Evolutionary conservation across 64 coral and sea anemone genomes (phyloP).

Genomic region (Orbicella faveolata): DNA sequence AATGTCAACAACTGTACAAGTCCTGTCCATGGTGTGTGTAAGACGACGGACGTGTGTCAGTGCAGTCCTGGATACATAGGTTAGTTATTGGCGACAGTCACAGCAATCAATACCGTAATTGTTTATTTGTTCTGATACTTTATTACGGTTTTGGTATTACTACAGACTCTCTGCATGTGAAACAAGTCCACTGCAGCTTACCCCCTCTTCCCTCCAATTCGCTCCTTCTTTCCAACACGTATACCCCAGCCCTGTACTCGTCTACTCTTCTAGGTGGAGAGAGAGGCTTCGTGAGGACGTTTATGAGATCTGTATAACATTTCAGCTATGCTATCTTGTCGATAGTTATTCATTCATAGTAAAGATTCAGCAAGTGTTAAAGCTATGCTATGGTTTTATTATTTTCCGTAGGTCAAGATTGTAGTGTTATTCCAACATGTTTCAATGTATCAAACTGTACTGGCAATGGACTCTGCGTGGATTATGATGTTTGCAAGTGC

Average conservation of each 20-base stretch:
- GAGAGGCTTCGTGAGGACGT: no score
- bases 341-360: background rate
- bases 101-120: background rate
- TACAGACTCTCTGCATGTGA: no score
- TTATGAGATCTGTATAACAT: no score
- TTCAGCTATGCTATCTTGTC: background rate
- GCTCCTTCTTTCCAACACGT: no score
- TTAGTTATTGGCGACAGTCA: background rate
- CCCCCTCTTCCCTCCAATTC: no score
- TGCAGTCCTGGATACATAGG: conserved; percentile 71
- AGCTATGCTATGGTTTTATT: background rate
- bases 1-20: conserved; percentile 65
- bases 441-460: conserved; percentile 39
- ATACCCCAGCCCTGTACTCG: no score
- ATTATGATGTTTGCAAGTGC: conserved; percentile 66
- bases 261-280: no score
- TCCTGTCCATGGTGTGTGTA: conserved; percentile 48
- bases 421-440: conserved; percentile 45
- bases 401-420: conserved; percentile 15
- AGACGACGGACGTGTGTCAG: conserved; percentile 56
- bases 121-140: background rate
- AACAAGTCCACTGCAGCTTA: no score
- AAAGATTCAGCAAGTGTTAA: background rate
- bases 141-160: no score
- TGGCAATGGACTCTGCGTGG: conserved; percentile 47